Base-by-base conservation (phyloP, 1,140 invertebrate species). In the Panonychus citri region DNA sequence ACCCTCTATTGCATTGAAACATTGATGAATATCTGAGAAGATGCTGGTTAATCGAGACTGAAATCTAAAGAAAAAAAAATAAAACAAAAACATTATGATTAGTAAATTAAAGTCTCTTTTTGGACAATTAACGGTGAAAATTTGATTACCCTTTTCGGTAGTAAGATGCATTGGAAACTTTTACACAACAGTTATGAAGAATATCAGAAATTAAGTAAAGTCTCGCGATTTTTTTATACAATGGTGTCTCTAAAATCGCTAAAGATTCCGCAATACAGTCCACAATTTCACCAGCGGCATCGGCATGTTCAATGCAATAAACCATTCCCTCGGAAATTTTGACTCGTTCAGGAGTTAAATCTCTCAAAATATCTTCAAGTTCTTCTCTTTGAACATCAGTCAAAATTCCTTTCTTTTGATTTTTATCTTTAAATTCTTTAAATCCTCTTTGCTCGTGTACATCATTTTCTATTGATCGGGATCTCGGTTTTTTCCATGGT, bases 251-350 rank as follows among this genome's bases (percentile, higher is more conserved):
- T 28, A 78, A 65, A 65, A 83, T 86, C 13, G 79, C 78, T 42
- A 96, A 69, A 1, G 85, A 81, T 66, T 90, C 85, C 8, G 76
- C 74, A 57, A 98, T 81, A 67, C 85, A 91, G 60, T 89, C 83
- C 50, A 87, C 83, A 56, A 99, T 88, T 74, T 98, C 93, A 66
- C 91, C 85, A 21, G 85, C 85, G 50, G 89, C 86, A 70, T 96
- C 91, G 24, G 90, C 87, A 73, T 98, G 93, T 66, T 98, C 91
- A 56, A 98, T 83, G 70, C 91, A 97, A 76, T 93, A 98, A 25
- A 96, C 82, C 94, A 98, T 98, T 0, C 82, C 82, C 69, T 95
- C 89, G 17, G 83, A 89, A 57, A 95, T 79, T 69, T 81, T 83
- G 53, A 76, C 70, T 61, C 85, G 75, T 67, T 94, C 84, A 1